Evolutionary conservation across 2,888 invertebrate species (phyloP).

Genomic region (Lysandra coridon): DNA sequence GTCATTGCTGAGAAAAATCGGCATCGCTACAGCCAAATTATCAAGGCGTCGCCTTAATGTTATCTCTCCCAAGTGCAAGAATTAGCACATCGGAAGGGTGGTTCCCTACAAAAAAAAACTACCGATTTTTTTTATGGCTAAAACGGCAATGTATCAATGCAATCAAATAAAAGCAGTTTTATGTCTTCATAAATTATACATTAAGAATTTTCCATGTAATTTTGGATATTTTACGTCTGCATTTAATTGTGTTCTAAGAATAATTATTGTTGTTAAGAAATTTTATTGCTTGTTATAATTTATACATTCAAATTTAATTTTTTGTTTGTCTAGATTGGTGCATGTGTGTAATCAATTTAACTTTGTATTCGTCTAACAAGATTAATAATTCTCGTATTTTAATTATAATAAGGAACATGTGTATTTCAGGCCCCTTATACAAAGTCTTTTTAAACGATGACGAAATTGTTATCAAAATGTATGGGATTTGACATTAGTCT

Average conservation of each 20-base stretch:
- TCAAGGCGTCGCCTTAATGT: no score
- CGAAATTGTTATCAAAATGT: no score
- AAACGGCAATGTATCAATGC: conserved; percentile 11
- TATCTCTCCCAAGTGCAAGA: conserved; percentile 72
- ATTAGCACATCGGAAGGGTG: conserved; percentile 65
- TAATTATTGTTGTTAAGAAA: background rate
- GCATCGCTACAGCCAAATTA: no score
- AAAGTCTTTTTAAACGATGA: no score
- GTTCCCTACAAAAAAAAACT: conserved; percentile 34
- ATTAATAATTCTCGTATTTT: conserved; percentile 33
- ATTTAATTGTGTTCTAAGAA: background rate
- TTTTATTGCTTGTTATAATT: background rate
- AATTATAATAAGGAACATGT: conserved; percentile 34
- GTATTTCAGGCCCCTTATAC: no score
- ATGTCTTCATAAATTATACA: background rate
- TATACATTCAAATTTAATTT: background rate
- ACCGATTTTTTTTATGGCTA: conserved; percentile 35
- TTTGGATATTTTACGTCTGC: background rate
- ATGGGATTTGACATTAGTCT: no score
- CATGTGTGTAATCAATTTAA: conserved; percentile 45
- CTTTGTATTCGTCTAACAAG: conserved; percentile 48
- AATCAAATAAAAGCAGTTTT: conserved; percentile 21
- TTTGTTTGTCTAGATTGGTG: background rate
- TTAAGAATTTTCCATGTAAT: conserved; percentile 1
- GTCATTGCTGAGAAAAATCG: no score